phyloP scores from a whole-genome alignment of 2,797 vertebrate species.

The Rhinoraja longicauda region DNA sequence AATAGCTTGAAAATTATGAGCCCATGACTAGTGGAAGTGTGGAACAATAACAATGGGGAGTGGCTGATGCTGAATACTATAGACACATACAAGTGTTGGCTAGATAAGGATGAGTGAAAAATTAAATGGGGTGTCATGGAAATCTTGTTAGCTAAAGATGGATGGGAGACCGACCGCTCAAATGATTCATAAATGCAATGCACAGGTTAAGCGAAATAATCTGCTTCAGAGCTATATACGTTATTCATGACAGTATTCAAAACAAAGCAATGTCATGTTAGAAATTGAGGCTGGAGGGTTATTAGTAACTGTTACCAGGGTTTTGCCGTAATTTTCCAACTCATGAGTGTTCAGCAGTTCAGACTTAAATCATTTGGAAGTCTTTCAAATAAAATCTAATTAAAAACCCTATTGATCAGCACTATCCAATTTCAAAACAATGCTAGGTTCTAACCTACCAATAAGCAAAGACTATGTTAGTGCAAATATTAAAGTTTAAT shows the following conservation, averaged over 20 bases:
- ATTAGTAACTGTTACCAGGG: neutral
- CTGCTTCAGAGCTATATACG: too few species aligned
- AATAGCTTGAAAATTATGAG: too few species aligned
- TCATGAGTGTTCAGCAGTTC: neutral
- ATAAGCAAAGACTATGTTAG: neutral
- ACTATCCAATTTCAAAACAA: neutral
- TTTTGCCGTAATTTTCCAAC: neutral
- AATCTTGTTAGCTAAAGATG: too few species aligned
- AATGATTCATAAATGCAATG: too few species aligned
- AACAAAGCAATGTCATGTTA: neutral
- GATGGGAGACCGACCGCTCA: too few species aligned
- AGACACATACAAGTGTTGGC: too few species aligned
- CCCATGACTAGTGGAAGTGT: too few species aligned
- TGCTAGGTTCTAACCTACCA: neutral
- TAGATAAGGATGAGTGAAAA: too few species aligned
- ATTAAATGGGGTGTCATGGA: too few species aligned
- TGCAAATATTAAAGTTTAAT: neutral
- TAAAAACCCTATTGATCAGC: neutral
- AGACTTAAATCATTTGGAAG: neutral
- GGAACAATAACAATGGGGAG: too few species aligned
- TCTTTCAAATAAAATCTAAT: neutral
- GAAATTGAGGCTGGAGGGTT: neutral
- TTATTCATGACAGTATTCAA: neutral
- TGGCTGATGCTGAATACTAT: too few species aligned
- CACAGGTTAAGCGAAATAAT: too few species aligned